Base-by-base conservation (phyloP, 2,113 vertebrate genomes). In the Macquaria australasica region DNA sequence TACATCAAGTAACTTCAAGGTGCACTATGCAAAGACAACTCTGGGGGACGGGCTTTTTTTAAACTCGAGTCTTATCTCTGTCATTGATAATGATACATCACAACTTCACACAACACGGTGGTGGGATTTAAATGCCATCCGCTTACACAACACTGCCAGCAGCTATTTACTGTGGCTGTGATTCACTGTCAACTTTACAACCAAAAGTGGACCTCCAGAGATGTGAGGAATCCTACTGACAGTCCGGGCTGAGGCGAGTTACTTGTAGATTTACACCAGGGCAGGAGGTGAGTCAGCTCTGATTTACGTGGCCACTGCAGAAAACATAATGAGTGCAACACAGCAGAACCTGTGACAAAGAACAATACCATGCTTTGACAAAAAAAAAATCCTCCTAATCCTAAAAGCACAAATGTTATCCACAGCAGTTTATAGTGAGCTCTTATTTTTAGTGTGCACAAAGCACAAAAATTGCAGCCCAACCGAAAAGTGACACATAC, bases 141-240 rank as follows among this genome's bases (percentile, higher is more conserved):
- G 20, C 78, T 83, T 78, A 81, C 74, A 84, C 85, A 81, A 85
- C 67, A 39, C 77, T 83, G 84, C 87, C 83, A 70, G 82, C 20
- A 77, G 86, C 77, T 39, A 85, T 87, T 83, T 77, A 85, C 85
- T 41, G 63, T 78, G 73, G 53, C 80, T 76, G 75, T 71, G 75
- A 90, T 66, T 93, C 89, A 87, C 78, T 79, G 75, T 87, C 82
- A 87, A 85, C 84, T 84, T 81, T 81, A 82, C 73, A 86, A 92
- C 77, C 48, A 80, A 85, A 81, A 80, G 75, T 75, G 70, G 79
- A 91, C 75, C 81, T 83, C 69, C 43, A 79, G 72, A 85, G 79
- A 72, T 71, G 71, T 55, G 39, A 90, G 63, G 86, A 89, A 87
- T 83, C 83, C 80, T 84, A 58, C 73, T 80, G 89, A 79, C 82